Conservation (phyloP, 2,797 vertebrate genomes). For the Rhabdophis nuchalis region DNA sequence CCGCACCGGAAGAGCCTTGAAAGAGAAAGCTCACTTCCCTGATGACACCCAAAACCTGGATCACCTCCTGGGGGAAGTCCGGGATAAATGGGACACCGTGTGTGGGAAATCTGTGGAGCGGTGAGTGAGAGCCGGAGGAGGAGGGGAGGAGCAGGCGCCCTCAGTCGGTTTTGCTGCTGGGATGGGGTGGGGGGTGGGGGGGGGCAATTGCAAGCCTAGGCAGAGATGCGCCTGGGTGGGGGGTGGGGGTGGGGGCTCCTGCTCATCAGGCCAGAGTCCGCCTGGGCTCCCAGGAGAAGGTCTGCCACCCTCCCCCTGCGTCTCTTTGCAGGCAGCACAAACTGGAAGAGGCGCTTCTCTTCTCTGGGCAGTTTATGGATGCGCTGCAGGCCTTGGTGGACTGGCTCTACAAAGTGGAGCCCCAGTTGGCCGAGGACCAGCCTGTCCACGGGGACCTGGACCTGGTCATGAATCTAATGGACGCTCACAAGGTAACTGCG, state of each 20-base stretch:
- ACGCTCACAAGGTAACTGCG: slow-evolving; percentile 88
- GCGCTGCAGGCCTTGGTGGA: slow-evolving; percentile 95
- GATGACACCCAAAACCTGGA: slow-evolving; percentile 91
- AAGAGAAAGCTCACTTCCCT: slow-evolving; percentile 88
- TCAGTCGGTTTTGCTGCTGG: not conserved
- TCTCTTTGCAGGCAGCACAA: slow-evolving; percentile 88
- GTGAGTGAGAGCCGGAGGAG: slow-evolving; percentile 64
- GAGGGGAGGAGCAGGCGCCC: not conserved
- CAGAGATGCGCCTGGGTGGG: too few relatives aligned
- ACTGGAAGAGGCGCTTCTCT: slow-evolving; percentile 94
- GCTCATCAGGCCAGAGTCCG: too few relatives aligned
- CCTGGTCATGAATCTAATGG: slow-evolving; percentile 97
- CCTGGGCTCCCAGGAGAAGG: not conserved
- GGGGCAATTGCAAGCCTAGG: not conserved
- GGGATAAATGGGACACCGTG: slow-evolving; percentile 98
- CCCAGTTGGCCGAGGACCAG: slow-evolving; percentile 92
- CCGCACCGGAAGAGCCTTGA: slow-evolving; percentile 89
- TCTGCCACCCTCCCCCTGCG: rapidly evolving
- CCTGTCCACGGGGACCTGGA: slow-evolving; percentile 95
- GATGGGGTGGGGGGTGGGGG: too few relatives aligned
- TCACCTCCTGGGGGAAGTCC: slow-evolving; percentile 90
- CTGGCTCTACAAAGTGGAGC: slow-evolving; percentile 97
- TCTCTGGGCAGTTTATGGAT: slow-evolving; percentile 97
- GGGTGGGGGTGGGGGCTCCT: not conserved
- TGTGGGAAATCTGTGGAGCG: slow-evolving; percentile 98